Evolutionary conservation across 2,797 vertebrate genomes (phyloP).

Genomic region (Pitangus sulphuratus): DNA sequence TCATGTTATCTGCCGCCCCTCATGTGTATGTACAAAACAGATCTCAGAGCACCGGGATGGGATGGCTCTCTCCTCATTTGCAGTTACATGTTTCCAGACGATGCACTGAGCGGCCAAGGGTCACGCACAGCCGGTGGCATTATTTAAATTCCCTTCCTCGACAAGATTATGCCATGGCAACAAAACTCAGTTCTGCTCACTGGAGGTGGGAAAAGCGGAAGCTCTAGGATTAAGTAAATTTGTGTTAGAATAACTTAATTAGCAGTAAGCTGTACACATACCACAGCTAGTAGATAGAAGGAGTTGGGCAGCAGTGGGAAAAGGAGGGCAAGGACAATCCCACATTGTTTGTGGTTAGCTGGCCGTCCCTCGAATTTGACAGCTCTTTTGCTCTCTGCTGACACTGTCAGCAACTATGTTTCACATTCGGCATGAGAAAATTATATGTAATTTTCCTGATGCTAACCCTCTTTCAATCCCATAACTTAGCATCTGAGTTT

Average conservation of each 20-base stretch:
- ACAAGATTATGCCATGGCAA: slow-evolving; percentile 79
- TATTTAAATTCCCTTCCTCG: slow-evolving; percentile 82
- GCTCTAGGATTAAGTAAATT: slow-evolving; percentile 66
- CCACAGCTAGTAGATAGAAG: neutral
- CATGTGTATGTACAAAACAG: neutral
- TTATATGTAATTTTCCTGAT: slow-evolving; percentile 12
- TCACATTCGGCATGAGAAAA: neutral
- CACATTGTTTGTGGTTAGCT: slow-evolving; percentile 12
- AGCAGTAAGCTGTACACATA: slow-evolving; percentile 5
- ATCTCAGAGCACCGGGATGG: rapidly evolving
- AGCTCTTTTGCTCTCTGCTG: neutral
- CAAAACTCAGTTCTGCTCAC: slow-evolving; percentile 73
- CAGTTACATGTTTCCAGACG: neutral
- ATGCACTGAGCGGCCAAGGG: slow-evolving; percentile 18
- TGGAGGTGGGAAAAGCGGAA: slow-evolving; percentile 74
- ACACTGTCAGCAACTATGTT: neutral
- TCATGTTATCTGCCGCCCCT: neutral
- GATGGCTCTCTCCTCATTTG: neutral
- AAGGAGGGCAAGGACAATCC: slow-evolving; percentile 37
- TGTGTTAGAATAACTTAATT: slow-evolving; percentile 73
- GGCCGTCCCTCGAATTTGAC: neutral
- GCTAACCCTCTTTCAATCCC: slow-evolving; percentile 22
- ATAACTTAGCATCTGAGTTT: neutral
- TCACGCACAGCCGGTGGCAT: slow-evolving; percentile 64
- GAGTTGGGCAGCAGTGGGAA: slow-evolving; percentile 27